These are phyloP conservation scores for Beris chalybata DNA, from an alignment of 2,888 invertebrate genomes.

Conservation along the genomic window DNA sequence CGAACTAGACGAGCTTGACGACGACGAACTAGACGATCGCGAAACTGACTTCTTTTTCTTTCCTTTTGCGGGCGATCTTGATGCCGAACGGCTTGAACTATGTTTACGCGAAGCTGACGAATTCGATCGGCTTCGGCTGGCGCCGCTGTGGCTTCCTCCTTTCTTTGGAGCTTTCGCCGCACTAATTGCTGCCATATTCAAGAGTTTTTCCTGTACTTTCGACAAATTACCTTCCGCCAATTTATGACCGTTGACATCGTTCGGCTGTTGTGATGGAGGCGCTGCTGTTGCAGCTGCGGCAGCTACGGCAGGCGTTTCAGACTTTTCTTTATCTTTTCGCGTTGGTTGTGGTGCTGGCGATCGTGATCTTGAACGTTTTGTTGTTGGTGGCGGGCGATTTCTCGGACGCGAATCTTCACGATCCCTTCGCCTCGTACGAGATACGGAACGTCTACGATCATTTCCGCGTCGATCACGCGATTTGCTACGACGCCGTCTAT, in stretches of 20 bases:
- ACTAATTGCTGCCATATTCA: constrained; percentile 60
- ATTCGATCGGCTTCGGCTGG: constrained; percentile 41
- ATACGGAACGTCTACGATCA: constrained; percentile 46
- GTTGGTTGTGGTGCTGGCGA: constrained; percentile 41
- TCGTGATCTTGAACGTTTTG: constrained; percentile 43
- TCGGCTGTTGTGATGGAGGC: constrained; percentile 1
- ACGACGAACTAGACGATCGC: constrained; percentile 46
- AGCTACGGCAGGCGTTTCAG: neutral
- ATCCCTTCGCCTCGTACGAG: constrained; percentile 33
- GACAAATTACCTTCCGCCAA: constrained; percentile 51
- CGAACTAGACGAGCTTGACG: constrained; percentile 46
- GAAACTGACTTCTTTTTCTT: constrained; percentile 43
- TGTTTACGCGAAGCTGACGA: constrained; percentile 22
- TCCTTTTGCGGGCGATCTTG: constrained; percentile 42
- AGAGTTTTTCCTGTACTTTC: constrained; percentile 64
- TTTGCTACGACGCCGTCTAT: constrained; percentile 42
- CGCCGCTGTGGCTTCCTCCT: constrained; percentile 37
- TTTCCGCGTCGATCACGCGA: constrained; percentile 42
- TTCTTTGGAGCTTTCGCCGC: constrained; percentile 18
- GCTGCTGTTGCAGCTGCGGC: no score
- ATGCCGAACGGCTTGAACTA: constrained; percentile 37
- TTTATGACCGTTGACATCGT: constrained; percentile 27
- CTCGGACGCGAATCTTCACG: constrained; percentile 40
- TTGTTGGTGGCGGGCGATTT: constrained; percentile 35
- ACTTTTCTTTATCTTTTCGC: constrained; percentile 10